Percentiles rank a stretch among this genome's conserved stretches.
phyloP scores from a whole-genome alignment of 2,888 invertebrate species.

The Archips xylosteana region DNA sequence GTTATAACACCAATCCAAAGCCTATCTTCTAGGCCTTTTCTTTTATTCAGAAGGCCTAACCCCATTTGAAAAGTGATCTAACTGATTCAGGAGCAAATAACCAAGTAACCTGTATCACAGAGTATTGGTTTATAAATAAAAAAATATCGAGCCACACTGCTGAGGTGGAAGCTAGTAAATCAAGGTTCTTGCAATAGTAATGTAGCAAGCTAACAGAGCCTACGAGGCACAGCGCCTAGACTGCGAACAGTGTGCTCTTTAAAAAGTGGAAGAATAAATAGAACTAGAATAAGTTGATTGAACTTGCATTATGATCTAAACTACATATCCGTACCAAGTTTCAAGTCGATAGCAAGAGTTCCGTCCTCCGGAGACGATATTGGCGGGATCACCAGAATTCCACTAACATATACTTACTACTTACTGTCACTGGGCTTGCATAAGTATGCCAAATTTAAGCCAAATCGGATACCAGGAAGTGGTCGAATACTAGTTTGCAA shows the following conservation, averaged over 20 bases:
- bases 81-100: constrained; percentile 12
- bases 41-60: neutral
- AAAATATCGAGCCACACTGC: constrained; percentile 12
- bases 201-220: neutral
- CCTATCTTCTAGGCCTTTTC: neutral
- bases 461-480: no score
- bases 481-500: no score
- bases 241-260: neutral
- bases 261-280: neutral
- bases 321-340: no score
- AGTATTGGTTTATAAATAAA: constrained; percentile 25
- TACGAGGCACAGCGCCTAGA: constrained; percentile 3
- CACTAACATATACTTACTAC: no score
- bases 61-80: constrained; percentile 4
- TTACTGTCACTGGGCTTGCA: no score
- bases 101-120: neutral
- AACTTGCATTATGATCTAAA: no score
- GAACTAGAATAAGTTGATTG: no score
- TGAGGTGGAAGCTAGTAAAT: constrained; percentile 21
- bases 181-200: constrained; percentile 12
- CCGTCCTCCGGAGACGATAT: no score
- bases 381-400: no score
- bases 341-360: no score
- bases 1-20: no score
- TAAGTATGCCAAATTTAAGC: no score